Conservation (phyloP, 2,797 vertebrate genomes). For the Crypturellus tataupa region DNA sequence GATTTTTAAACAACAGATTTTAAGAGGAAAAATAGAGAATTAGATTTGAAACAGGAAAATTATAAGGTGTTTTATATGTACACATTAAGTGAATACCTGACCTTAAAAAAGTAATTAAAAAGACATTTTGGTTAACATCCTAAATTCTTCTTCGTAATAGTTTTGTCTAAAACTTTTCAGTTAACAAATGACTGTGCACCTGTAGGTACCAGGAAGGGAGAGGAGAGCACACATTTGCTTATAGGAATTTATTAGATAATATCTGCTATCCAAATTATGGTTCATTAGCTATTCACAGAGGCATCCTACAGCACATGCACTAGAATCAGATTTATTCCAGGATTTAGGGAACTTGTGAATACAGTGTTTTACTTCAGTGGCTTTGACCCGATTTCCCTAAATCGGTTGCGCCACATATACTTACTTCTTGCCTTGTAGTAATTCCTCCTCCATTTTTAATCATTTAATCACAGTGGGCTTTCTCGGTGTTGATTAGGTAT, state of each 20-base stretch:
- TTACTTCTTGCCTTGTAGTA: not conserved
- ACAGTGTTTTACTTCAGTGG: not conserved
- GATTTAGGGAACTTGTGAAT: conserved; percentile 15
- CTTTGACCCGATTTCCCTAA: not conserved
- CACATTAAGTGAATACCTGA: not conserved
- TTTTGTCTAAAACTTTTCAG: not conserved
- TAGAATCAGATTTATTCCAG: not conserved
- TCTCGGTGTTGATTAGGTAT: not conserved
- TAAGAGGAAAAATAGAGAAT: not conserved
- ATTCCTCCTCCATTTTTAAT: not conserved
- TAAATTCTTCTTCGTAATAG: not conserved
- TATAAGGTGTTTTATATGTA: not conserved
- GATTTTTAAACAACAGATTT: not conserved
- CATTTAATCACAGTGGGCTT: not conserved
- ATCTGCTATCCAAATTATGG: not conserved
- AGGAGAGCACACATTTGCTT: not conserved
- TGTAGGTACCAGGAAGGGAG: rapidly evolving
- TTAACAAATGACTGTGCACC: not conserved
- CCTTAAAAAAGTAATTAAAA: not conserved
- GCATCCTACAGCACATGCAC: not conserved
- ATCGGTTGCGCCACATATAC: not conserved
- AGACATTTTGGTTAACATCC: not conserved
- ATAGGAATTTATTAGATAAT: not conserved
- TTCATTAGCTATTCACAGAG: not conserved
- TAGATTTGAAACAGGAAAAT: not conserved